Evolutionary conservation across 2,113 vertebrate genomes (phyloP), one percentile per base, ranked within the genome.

Genomic region (Toxostoma redivivum): DNA sequence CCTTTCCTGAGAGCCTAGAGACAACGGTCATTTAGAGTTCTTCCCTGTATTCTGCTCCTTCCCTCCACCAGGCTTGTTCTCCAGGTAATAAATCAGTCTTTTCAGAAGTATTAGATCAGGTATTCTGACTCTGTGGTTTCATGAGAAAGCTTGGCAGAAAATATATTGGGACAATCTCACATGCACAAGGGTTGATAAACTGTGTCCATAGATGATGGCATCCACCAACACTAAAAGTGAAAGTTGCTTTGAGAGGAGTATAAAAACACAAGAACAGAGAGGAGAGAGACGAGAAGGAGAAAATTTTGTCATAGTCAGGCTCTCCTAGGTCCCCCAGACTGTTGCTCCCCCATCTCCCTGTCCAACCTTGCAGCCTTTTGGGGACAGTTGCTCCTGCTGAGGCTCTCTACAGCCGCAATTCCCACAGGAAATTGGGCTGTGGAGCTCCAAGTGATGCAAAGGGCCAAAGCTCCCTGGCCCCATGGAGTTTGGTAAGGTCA

Each of bases 161-260:
- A 78, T 17, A 33, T 31, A 18, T 0, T 57, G 54, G 71, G 30
- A 57, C 12, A 58, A 25, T 33, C 30, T 66, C 56, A 74, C 3
- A 19, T 7, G 4, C 13, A 45, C 2, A 4, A 53, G 42, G 9
- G 10, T 27, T 64, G 57, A 16, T 38, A 47, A 69, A 27, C 31
- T 40, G 50, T 1, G 1, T 56, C 15, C 1, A 0, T 15, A 56
- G 30, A 15, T 30, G 4, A 58, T 54, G 37, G 12, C 3, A 2
- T 79, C 48, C 20, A 51, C 12, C 35, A 44, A 9, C 13, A 12
- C 7, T 54, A 48, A 53, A 74, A 25, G 20, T 48, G 18, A 25
- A 85, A 70, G 30, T 27, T 65, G 37, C 4, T 70, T 80, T 31
- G 4, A 2, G 10, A 7, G 1, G 2, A 62, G n/a, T 37, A 40